A percentile compares a stretch with the other conserved stretches of the same genome.
Conservation (phyloP, 1,140 invertebrate species). For the Drosophila malerkotliana region DNA sequence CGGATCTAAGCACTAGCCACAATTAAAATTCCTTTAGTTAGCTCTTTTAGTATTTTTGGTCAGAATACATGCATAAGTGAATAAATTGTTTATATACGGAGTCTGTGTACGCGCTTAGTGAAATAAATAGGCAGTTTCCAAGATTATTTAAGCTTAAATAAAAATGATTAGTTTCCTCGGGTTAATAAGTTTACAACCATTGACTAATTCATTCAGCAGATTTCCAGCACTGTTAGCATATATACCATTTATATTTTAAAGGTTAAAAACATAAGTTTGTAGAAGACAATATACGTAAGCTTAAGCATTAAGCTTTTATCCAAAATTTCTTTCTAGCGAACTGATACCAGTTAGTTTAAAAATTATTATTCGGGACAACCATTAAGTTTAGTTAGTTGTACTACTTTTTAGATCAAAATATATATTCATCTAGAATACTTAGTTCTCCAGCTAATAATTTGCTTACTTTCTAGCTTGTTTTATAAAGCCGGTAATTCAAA, state of each 20-base stretch:
- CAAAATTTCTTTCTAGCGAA: conserved; percentile 40
- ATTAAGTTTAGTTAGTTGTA: conserved; percentile 34
- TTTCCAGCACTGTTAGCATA: conserved; percentile 16
- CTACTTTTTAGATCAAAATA: conserved; percentile 16
- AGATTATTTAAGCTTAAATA: not conserved
- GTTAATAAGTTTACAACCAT: not conserved
- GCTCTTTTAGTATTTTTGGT: conserved; percentile 21
- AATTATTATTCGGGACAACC: conserved; percentile 47
- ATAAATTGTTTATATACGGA: not conserved
- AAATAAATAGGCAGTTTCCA: not conserved
- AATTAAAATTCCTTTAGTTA: conserved; percentile 24
- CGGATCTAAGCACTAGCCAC: conserved; percentile 46
- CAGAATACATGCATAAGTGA: conserved; percentile 5
- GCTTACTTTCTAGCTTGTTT: no score
- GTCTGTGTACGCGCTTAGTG: conserved; percentile 19
- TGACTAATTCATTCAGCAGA: conserved; percentile 24
- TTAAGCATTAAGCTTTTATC: not conserved
- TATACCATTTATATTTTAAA: not conserved
- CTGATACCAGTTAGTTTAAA: conserved; percentile 53
- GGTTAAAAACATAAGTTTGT: not conserved
- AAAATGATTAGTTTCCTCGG: not conserved
- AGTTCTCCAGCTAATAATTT: not conserved
- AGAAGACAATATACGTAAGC: not conserved
- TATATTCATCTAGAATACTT: conserved; percentile 3
- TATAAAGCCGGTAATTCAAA: not conserved